Percentiles rank a stretch among this genome's conserved stretches.
These are phyloP conservation scores for Euleptes europaea DNA, from an alignment of 2,113 vertebrate species.

Conservation along the genomic window DNA sequence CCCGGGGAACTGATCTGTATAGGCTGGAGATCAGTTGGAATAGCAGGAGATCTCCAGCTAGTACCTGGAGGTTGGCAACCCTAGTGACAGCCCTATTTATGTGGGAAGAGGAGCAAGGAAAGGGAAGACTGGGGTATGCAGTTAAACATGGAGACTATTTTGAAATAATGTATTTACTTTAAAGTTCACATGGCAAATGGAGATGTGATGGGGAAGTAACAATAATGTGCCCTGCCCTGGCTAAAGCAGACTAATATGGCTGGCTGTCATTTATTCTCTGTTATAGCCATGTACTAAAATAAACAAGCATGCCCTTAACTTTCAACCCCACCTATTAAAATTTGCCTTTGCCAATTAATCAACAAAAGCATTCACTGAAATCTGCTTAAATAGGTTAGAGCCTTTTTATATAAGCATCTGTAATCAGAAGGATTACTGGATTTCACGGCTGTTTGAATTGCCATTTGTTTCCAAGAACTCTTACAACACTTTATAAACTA, in stretches of 20 bases:
- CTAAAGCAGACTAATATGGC: neutral
- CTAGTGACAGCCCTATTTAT: no score
- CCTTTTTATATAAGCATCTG: neutral
- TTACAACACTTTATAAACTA: slow-evolving; percentile 43
- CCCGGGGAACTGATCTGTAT: no score
- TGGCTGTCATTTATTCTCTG: neutral
- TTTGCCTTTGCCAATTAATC: neutral
- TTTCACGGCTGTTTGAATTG: neutral
- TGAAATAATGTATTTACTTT: no score
- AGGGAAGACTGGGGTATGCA: no score
- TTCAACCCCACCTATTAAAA: neutral
- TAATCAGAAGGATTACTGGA: slow-evolving; percentile 11
- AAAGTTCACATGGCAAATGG: no score
- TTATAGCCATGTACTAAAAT: neutral
- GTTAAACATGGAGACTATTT: no score
- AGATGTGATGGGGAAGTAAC: no score
- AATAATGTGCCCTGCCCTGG: neutral
- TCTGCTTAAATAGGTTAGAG: neutral
- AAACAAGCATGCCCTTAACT: neutral
- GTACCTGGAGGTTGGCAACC: no score
- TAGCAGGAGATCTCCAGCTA: no score
- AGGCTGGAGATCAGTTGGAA: no score
- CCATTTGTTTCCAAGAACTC: slow-evolving; percentile 41
- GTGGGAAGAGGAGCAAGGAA: no score
- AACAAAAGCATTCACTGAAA: neutral